Conservation (phyloP, 2,888 invertebrate species). For the Drosophila pseudotalamancana region DNA sequence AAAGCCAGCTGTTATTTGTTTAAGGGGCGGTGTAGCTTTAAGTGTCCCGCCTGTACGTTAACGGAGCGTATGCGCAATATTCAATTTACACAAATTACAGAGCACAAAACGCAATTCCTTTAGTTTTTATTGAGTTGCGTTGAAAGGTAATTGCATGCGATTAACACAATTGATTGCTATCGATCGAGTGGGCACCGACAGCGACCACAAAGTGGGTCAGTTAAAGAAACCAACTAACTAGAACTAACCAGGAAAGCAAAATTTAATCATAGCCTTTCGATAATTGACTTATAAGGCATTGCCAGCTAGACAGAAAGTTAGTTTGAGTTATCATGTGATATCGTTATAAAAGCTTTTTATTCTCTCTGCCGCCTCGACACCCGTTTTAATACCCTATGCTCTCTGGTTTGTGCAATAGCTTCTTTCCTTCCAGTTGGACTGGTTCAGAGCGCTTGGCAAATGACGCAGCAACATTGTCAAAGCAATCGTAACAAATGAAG, state of each 20-base stretch:
- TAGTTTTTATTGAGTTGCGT: constrained; percentile 20
- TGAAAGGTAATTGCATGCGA: constrained; percentile 55
- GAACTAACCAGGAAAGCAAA: not conserved
- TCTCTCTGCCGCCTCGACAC: too few species aligned
- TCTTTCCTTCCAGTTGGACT: not conserved
- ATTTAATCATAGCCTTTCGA: constrained; percentile 20
- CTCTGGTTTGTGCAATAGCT: not conserved
- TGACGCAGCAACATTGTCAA: constrained; percentile 76
- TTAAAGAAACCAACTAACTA: not conserved
- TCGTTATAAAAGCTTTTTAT: not conserved
- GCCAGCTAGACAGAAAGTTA: constrained; percentile 10
- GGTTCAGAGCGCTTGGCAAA: constrained; percentile 45
- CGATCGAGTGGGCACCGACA: constrained; percentile 44
- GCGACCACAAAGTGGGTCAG: constrained; percentile 33
- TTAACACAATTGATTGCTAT: constrained; percentile 61
- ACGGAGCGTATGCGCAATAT: constrained; percentile 72
- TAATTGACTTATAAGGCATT: constrained; percentile 41
- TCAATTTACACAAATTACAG: constrained; percentile 68
- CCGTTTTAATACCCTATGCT: constrained; percentile 7
- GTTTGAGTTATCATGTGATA: constrained; percentile 20
- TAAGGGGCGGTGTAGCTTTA: constrained; percentile 34
- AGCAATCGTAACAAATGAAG: constrained; percentile 77
- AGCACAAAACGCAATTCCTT: constrained; percentile 13
- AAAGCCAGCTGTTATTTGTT: constrained; percentile 30
- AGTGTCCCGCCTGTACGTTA: constrained; percentile 40